Percentiles rank a stretch among this genome's conserved stretches.
Evolutionary conservation across 2,113 vertebrate species (phyloP).

Genomic region (Antechinus flavipes): DNA sequence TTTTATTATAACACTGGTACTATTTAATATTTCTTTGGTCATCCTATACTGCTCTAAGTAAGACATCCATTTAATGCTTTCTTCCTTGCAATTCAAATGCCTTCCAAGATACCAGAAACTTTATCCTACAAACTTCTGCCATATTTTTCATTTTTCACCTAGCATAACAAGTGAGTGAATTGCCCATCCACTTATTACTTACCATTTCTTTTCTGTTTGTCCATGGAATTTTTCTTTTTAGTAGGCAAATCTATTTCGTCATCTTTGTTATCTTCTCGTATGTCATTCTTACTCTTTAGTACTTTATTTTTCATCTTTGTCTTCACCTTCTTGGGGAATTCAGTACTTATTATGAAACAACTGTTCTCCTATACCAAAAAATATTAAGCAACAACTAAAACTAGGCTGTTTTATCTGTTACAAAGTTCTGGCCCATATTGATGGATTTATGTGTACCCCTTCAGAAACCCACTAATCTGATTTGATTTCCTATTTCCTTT

Average conservation of each 20-base stretch:
- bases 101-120: no score
- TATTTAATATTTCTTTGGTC: no score
- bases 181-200: neutral
- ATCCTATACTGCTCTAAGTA: no score
- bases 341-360: constrained; percentile 83
- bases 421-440: no score
- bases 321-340: constrained; percentile 78
- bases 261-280: neutral
- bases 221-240: constrained; percentile 11
- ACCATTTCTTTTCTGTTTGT: neutral
- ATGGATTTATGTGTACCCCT: no score
- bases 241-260: constrained; percentile 42
- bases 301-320: neutral
- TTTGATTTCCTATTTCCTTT: no score
- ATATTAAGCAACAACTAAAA: constrained; percentile 1
- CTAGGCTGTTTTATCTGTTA: neutral
- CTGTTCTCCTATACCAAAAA: constrained; percentile 78
- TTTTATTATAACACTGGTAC: no score
- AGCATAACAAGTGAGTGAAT: neutral
- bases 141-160: neutral
- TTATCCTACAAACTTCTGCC: neutral
- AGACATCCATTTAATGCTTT: no score
- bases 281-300: neutral
- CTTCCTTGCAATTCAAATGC: no score
- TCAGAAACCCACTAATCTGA: no score